Conservation (phyloP, 1,140 invertebrate species). For the Drosophila asahinai region DNA sequence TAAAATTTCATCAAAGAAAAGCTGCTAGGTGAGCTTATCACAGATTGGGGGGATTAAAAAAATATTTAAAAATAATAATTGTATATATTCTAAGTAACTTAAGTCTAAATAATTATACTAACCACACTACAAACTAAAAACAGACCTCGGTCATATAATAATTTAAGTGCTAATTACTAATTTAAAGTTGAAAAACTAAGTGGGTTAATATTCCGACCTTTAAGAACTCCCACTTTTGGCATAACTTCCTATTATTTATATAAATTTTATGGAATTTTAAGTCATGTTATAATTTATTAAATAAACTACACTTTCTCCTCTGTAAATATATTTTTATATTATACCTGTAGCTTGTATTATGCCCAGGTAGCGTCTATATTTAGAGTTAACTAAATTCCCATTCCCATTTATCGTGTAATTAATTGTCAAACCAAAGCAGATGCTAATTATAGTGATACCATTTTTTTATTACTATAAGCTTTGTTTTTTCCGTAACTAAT, state of each 20-base stretch:
- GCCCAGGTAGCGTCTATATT: no score
- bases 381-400: not conserved
- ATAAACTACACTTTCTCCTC: fast-evolving
- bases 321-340: not conserved
- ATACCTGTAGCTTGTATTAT: not conserved
- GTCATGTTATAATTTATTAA: no score
- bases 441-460: slow-evolving; percentile 33
- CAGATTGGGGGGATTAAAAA: not conserved
- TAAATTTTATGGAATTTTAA: no score
- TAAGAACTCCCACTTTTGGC: not conserved
- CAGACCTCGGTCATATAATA: no score
- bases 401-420: slow-evolving; percentile 4
- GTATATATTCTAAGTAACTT: no score
- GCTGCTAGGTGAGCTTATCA: slow-evolving; percentile 8
- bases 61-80: not conserved
- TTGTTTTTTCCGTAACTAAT: slow-evolving; percentile 26
- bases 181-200: no score
- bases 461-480: slow-evolving; percentile 17
- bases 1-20: not conserved
- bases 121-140: no score
- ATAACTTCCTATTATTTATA: not conserved
- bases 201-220: no score
- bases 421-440: not conserved
- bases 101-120: no score
- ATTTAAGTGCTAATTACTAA: no score